Percentiles rank a stretch among this genome's conserved stretches.
Evolutionary conservation across 2,113 vertebrate species (phyloP).

Genomic region (Plestiodon gilberti): DNA sequence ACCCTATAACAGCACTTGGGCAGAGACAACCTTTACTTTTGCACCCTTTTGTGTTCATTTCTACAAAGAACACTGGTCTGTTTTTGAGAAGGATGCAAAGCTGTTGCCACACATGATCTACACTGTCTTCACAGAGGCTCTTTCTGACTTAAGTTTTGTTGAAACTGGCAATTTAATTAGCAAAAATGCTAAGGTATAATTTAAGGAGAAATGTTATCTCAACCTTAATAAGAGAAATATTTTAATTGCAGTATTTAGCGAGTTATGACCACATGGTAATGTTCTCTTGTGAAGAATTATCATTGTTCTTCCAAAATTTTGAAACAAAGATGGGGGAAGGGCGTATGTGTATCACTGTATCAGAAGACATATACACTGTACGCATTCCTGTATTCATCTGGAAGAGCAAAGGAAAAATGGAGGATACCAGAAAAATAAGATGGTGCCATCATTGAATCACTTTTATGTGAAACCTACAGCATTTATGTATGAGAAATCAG

Average conservation of each 20-base stretch:
- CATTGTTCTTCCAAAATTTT: slow-evolving; percentile 21
- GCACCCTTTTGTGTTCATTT: neutral
- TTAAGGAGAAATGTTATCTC: slow-evolving; percentile 61
- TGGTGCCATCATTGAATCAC: neutral
- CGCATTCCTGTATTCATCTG: neutral
- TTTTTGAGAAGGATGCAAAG: neutral
- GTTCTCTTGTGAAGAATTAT: slow-evolving; percentile 34
- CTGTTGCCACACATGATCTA: neutral
- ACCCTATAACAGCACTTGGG: neutral
- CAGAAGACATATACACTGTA: neutral
- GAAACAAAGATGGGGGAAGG: neutral
- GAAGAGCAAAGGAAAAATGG: too few relatives aligned
- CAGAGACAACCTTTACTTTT: fast-evolving
- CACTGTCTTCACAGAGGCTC: neutral
- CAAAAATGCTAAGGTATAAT: slow-evolving; percentile 48
- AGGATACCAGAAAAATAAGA: neutral
- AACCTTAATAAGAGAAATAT: slow-evolving; percentile 74
- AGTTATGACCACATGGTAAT: slow-evolving; percentile 51
- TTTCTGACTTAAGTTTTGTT: slow-evolving; percentile 47
- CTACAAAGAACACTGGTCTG: neutral
- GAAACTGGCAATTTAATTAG: slow-evolving; percentile 72
- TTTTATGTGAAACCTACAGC: neutral
- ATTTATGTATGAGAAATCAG: neutral
- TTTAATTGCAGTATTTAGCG: slow-evolving; percentile 74
- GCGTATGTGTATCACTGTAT: neutral